Percentiles rank a stretch among this genome's conserved stretches.
Conservation (phyloP, 2,888 invertebrate genomes). For the Mermis nigrescens region DNA sequence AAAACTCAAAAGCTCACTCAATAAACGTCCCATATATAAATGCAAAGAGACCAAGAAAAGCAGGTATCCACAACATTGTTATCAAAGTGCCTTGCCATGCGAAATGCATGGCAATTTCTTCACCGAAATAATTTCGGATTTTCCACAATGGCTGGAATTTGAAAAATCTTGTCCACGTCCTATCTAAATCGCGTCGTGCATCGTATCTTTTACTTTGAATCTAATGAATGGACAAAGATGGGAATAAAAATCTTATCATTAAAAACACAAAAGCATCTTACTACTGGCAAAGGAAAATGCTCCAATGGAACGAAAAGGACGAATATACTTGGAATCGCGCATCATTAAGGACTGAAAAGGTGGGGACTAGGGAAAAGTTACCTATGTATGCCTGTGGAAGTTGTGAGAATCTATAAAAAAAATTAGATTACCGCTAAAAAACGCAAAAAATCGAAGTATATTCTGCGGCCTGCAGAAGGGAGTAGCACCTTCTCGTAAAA, state of each 20-base stretch:
- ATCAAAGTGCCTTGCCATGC: constrained; percentile 37
- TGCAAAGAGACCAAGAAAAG: constrained; percentile 33
- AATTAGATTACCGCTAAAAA: too few species aligned
- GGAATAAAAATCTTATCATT: neutral
- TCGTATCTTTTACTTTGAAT: constrained; percentile 1
- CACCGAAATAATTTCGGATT: constrained; percentile 37
- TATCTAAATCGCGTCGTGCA: constrained; percentile 20
- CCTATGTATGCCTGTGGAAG: too few species aligned
- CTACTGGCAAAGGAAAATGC: too few species aligned
- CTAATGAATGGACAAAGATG: neutral
- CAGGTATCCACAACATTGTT: constrained; percentile 34
- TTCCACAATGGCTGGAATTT: constrained; percentile 35
- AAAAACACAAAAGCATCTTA: neutral
- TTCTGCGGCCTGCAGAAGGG: too few species aligned
- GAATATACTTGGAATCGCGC: too few species aligned
- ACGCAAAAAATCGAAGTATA: too few species aligned
- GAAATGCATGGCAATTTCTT: constrained; percentile 38
- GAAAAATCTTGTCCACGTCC: constrained; percentile 28
- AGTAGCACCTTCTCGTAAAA: too few species aligned
- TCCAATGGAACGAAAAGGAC: too few species aligned
- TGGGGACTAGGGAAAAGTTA: too few species aligned
- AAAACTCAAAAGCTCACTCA: constrained; percentile 24
- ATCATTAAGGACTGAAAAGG: too few species aligned
- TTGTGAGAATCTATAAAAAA: too few species aligned
- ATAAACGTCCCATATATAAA: constrained; percentile 34